Base-by-base conservation (phyloP, 2,888 invertebrate genomes). In the Dicranocentrus wangi region DNA sequence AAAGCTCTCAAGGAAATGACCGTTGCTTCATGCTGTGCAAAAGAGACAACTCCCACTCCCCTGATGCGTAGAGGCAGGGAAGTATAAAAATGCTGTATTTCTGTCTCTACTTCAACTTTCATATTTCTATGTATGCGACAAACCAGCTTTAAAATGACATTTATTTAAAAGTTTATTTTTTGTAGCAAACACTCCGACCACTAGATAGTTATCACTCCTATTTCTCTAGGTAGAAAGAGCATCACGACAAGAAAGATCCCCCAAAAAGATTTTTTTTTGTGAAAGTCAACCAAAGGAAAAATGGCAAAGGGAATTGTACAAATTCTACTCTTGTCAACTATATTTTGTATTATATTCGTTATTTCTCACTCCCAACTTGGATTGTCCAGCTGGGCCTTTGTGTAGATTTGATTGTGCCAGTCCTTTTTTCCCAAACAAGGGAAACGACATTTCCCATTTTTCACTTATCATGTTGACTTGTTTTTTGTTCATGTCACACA, bases 351-450 rank as follows among this genome's bases (percentile, higher is more conserved):
- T 27, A 27, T 27, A 27, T 17, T 51, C 55, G 19, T 28, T 32
- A 25, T 39, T 42, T 39, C 17, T 17, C 66, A 8, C 43, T 66
- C 19, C 15, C 19, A 51, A 19, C 1, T 68, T 15, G n/a, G 47
- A 15, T 27, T 47, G 63, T 86, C 85, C 85, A 87, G 85, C 90
- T 90, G 51, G 13, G 43, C 39, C 13, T 5, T 39, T 39, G 0
- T 27, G n/a, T n/a, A n/a, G n/a, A n/a, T n/a, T n/a, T n/a, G n/a
- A n/a, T n/a, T 32, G 32, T 32, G 10, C 3, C 5, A 32, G 32
- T 3, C 5, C 5, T 32, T 32, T 32, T 32, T 32, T 7, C 3
- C 5, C 3, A 32, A 32, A 32, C 32, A 32, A 10, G 32, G 32
- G 5, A 32, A 32, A 10, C 32, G 32, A 32, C 32, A 32, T 32